These are phyloP conservation scores for Isurus oxyrinchus DNA, from an alignment of 2,113 vertebrate genomes.

Conservation along the genomic window DNA sequence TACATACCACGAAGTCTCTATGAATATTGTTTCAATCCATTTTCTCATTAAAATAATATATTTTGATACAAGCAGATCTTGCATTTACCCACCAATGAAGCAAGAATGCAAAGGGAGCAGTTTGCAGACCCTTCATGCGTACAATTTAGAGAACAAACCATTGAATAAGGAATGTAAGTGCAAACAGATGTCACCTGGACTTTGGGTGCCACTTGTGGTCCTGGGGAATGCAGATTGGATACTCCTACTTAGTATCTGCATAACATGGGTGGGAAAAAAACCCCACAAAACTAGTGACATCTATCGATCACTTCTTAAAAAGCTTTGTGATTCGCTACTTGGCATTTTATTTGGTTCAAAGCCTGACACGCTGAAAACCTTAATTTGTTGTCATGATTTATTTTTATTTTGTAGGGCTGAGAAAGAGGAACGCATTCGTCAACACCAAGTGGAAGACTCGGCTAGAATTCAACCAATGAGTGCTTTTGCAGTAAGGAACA, in stretches of 20 bases:
- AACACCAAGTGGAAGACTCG: constrained; percentile 49
- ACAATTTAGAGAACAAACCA: not conserved
- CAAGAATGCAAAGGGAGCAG: not conserved
- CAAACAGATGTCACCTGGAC: not conserved
- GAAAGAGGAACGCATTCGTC: constrained; percentile 41
- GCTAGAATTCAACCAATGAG: constrained; percentile 59
- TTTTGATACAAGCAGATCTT: not conserved
- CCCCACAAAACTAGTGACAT: not conserved
- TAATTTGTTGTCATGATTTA: not conserved
- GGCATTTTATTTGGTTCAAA: not conserved
- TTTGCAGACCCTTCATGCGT: not conserved
- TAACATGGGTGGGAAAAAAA: not conserved
- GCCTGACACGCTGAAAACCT: too few species aligned
- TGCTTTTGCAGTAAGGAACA: constrained; percentile 66
- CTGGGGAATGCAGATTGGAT: not conserved
- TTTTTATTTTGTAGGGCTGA: constrained; percentile 39
- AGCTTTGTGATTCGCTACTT: not conserved
- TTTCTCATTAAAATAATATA: not conserved
- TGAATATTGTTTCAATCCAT: not conserved
- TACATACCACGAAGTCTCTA: not conserved
- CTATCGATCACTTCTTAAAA: not conserved
- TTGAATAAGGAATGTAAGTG: not conserved
- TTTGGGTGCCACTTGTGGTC: not conserved
- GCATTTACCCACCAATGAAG: not conserved
- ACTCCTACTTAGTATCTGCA: not conserved